Conservation (phyloP, 2,113 vertebrate genomes). For the Apodemus sylvaticus region DNA sequence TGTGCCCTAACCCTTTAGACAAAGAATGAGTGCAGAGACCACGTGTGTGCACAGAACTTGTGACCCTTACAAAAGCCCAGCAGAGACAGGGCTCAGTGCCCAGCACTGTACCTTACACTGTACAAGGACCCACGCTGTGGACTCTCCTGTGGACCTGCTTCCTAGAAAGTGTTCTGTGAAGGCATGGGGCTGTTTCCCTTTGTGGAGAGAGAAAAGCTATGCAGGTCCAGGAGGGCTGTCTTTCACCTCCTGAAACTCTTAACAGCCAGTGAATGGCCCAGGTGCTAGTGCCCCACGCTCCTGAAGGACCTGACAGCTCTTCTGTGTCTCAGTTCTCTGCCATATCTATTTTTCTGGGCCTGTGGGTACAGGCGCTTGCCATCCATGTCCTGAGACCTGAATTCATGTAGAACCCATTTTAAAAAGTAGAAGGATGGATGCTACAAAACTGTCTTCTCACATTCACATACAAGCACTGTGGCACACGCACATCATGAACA, state of each 20-base stretch:
- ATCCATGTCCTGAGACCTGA: not conserved
- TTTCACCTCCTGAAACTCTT: slow-evolving; percentile 21
- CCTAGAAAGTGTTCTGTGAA: slow-evolving; percentile 28
- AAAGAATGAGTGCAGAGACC: not conserved
- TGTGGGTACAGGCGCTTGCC: not conserved
- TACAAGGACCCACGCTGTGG: slow-evolving; percentile 2
- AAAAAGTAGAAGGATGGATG: not conserved
- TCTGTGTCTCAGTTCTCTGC: not conserved
- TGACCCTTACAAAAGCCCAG: slow-evolving; percentile 23
- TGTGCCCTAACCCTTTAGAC: not conserved
- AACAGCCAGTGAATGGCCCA: not conserved
- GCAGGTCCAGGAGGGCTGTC: not conserved
- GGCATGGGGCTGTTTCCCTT: not conserved
- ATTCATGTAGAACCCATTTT: not conserved
- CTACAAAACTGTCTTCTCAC: not conserved
- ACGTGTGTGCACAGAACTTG: not conserved
- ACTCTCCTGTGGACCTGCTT: not conserved
- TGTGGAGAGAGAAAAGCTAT: not conserved
- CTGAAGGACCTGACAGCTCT: not conserved
- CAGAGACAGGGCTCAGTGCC: rapidly evolving
- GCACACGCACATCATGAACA: too few relatives aligned
- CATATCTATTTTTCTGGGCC: not conserved
- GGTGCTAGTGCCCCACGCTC: not conserved
- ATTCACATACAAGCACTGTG: not conserved
- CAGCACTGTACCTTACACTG: not conserved